Base-by-base conservation (phyloP, 2,113 vertebrate genomes). In the Catagonus wagneri region DNA sequence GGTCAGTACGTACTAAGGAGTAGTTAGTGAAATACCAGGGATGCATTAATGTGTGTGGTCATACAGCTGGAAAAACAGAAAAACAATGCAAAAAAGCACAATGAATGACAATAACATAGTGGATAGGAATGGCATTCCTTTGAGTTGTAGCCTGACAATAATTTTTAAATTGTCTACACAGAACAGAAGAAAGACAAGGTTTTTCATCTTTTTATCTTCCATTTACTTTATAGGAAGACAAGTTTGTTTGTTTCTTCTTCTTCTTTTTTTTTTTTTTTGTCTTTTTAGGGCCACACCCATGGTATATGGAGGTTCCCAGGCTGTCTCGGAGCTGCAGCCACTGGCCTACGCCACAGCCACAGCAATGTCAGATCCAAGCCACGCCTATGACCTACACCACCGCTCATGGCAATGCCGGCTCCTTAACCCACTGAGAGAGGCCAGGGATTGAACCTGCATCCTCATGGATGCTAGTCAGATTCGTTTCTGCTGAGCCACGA, bases 21-120 rank as follows among this genome's bases (percentile, higher is more conserved):
- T 2, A 58, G 44, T 25, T 34, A 56, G 75, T n/a, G 75, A 61
- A 65, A 8, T 19, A 14, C 29, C 4, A 65, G 8, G n/a, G 32
- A 23, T 7, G 74, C 23, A 4, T 6, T 3, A 7, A 23, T 5
- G 36, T 29, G 1, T 12, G 19, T 22, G n/a, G 36, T 65, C n/a
- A 14, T 1, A 17, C 15, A 66, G 23, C 9, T 2, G 27, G 27
- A 36, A 58, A 58, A 68, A 50, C 6, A 6, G n/a, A 78, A 27
- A 52, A 61, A 52, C 13, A 1, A 56, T 4, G 14, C 6, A 11
- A 11, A 4, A 23, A 63, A 79, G 61, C 11, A 23, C 39, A 9
- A 36, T 3, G 10, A 2, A 0, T 4, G 54, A 71, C 10, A 63
- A n/a, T 1, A 1, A 13, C 9, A 0, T 61, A 3, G 16, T 0